Evolutionary conservation across 2,113 vertebrate genomes (phyloP).

Genomic region (Gambusia holbrooki): DNA sequence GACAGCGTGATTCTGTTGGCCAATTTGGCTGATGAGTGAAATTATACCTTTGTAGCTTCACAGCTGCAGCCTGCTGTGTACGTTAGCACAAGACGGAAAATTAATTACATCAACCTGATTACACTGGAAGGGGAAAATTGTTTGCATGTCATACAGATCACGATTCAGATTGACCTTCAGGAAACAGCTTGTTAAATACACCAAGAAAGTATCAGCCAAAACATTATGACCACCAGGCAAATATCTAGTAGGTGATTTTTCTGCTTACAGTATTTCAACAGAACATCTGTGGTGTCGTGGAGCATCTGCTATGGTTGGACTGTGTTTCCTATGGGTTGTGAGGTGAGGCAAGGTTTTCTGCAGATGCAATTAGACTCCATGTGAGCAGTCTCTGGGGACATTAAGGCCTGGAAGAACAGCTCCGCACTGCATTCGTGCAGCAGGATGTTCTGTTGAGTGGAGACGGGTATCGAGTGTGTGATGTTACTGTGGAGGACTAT

Average conservation of each 20-base stretch:
- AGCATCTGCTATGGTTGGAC: background rate
- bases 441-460: background rate
- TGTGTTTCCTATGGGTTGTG: background rate
- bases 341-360: background rate
- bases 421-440: background rate
- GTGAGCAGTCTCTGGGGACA: background rate
- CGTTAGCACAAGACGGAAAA: slow-evolving; percentile 2
- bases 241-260: no score
- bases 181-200: no score
- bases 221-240: no score
- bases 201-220: no score
- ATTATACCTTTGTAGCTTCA: background rate
- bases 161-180: no score
- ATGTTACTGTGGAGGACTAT: background rate
- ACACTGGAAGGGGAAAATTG: background rate
- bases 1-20: background rate
- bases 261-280: background rate
- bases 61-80: background rate
- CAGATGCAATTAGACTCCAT: background rate
- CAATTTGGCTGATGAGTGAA: background rate
- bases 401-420: background rate
- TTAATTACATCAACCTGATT: slow-evolving; percentile 12
- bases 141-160: slow-evolving; percentile 8
- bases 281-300: background rate
- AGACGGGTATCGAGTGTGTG: no score